Evolutionary conservation across 2,888 invertebrate genomes (phyloP).

Genomic region (Habrosyne pyritoides): DNA sequence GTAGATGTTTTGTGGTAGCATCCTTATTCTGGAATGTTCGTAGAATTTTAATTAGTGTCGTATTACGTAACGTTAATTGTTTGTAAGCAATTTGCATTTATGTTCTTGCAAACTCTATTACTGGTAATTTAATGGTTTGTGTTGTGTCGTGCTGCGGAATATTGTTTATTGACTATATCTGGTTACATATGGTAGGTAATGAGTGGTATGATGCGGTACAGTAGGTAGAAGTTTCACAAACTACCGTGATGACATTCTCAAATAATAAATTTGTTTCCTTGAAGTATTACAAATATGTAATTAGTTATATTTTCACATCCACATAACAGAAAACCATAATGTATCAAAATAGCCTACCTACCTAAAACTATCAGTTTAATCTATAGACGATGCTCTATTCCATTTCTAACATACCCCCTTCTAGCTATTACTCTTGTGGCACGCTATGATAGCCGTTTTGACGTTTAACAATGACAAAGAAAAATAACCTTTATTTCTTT

Average conservation of each 20-base stretch:
- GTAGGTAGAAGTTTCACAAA: background rate
- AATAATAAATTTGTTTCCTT: background rate
- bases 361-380: too few relatives aligned
- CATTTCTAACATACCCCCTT: too few relatives aligned
- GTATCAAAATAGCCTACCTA: too few relatives aligned
- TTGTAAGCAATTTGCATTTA: background rate
- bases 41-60: conserved; percentile 31
- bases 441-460: too few relatives aligned
- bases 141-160: background rate
- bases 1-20: conserved; percentile 13
- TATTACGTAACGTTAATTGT: conserved; percentile 20
- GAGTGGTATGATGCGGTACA: background rate
- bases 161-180: background rate
- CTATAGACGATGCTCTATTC: too few relatives aligned
- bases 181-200: background rate
- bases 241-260: background rate
- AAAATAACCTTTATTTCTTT: too few relatives aligned
- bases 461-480: too few relatives aligned
- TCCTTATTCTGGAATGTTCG: conserved; percentile 29
- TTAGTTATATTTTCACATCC: too few relatives aligned
- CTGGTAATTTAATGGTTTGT: background rate
- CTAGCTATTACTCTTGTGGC: too few relatives aligned
- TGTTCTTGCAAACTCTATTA: background rate
- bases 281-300: background rate
- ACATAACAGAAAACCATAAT: too few relatives aligned